phyloP scores from a whole-genome alignment of 2,113 vertebrate genomes.

The Pygoscelis adeliae region DNA sequence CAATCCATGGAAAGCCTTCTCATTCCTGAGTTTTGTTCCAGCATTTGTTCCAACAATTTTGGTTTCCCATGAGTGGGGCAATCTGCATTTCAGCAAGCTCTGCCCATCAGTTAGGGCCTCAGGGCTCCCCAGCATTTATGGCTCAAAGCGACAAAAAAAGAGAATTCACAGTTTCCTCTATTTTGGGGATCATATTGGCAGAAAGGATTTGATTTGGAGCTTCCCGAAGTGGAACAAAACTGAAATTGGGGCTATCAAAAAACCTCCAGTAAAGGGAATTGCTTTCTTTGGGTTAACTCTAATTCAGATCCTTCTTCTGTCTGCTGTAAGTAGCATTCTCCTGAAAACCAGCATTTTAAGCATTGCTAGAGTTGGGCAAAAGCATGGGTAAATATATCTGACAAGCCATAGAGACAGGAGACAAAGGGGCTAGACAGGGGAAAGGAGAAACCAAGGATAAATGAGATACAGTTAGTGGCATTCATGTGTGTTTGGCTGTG shows the following conservation, averaged over 20 bases:
- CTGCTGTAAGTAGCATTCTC: background rate
- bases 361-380: conserved; percentile 19
- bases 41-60: conserved; percentile 43
- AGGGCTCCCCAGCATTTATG: background rate
- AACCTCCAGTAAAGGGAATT: background rate
- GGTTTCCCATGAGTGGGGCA: conserved; percentile 30
- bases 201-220: background rate
- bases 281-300: background rate
- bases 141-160: background rate
- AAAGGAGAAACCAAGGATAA: conserved; percentile 61
- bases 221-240: background rate
- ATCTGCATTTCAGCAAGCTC: background rate
- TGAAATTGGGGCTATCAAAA: background rate
- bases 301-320: background rate
- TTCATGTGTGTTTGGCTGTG: background rate
- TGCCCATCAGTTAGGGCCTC: background rate
- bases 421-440: conserved; percentile 46
- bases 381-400: conserved; percentile 54
- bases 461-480: conserved; percentile 30
- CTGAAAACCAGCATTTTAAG: conserved; percentile 18
- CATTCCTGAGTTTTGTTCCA: conserved; percentile 36
- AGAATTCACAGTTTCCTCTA: background rate
- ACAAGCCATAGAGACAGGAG: conserved; percentile 42
- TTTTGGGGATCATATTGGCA: background rate
- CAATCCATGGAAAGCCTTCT: conserved; percentile 41